A percentile compares a stretch with the other conserved stretches of the same genome.
These are phyloP conservation scores for Pseudomyrmex flavicornis DNA, from an alignment of 1,140 invertebrate genomes.

Conservation along the genomic window DNA sequence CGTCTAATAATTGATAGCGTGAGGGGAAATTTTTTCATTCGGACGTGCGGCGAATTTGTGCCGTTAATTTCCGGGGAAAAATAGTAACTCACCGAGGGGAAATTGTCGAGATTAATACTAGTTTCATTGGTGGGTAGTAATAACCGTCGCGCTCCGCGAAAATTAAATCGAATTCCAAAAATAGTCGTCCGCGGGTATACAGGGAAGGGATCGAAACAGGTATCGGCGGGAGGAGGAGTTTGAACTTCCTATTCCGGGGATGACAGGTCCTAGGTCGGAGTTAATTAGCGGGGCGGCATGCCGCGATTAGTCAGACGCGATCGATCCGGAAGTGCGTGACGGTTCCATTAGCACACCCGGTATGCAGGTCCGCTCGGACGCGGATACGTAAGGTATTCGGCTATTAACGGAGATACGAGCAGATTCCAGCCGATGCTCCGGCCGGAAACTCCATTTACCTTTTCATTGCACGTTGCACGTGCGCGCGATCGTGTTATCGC, in stretches of 20 bases:
- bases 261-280: constrained; percentile 44
- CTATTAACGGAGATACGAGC: constrained; percentile 73
- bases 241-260: constrained; percentile 29
- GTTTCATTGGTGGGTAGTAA: background rate
- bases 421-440: constrained; percentile 64
- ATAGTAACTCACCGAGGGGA: background rate
- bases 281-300: constrained; percentile 60
- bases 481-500: background rate
- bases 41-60: background rate
- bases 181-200: background rate
- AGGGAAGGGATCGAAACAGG: background rate
- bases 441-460: constrained; percentile 51
- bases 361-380: constrained; percentile 73
- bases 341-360: constrained; percentile 75
- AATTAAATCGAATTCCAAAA: constrained; percentile 57
- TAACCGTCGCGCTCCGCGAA: constrained; percentile 19
- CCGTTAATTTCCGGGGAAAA: constrained; percentile 17
- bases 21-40: constrained; percentile 2
- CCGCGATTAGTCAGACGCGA: constrained; percentile 78
- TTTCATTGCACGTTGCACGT: background rate
- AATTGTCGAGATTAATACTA: background rate
- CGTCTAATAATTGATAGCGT: constrained; percentile 9
- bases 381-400: constrained; percentile 78
- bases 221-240: no score
- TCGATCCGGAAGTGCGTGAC: constrained; percentile 76